Evolutionary conservation across 64 coral and sea anemone species (phyloP), one percentile per base, ranked within the genome.

Genomic region (Dendrophyllia cribrosa): DNA sequence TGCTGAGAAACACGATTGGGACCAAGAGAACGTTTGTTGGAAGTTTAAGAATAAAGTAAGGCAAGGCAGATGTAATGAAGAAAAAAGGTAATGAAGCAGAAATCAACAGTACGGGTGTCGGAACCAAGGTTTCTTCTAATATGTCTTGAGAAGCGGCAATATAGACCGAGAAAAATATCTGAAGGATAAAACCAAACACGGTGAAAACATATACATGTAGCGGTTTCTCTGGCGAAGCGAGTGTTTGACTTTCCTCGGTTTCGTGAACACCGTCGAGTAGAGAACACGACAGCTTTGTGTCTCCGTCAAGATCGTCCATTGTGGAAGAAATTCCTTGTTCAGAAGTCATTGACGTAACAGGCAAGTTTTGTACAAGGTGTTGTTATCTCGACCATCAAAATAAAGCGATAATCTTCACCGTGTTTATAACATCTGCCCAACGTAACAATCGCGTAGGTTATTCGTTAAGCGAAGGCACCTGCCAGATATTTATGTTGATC

Each of bases 101-200:
- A 8, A 92, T 68, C 44, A 92, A 60, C 15, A 92, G 44, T 13
- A 66, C 25, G 0, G 90, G 74, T 14, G 90, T 86, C 7, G 62
- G 90, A 43, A 75, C 59, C 16, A 59, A 19, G 5, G 90, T 86
- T 20, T 59, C 90, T 66, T 73, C 91, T 17, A 92, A 84, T 34
- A 92, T 87, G 23, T 92, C 91, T 87, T 92, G 91, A 44, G 82
- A 47, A 22, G 91, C 89, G 46, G 89, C 53, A 12, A 91, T 83
- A 48, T 78, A 78, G 7, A 91, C 45, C 26, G 59, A 91, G 34
- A 91, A 70, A 20, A 91, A 78, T 20, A 80, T 91, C 26, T 82
- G 79, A 14, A 91, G 76, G 24, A 91, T 67, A 25, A 91, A 83
- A 7, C 89, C 89, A 65, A 91, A 80, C 13, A 91, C 13, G 19